Evolutionary conservation across 2,888 invertebrate genomes (phyloP), one percentile per base, ranked within the genome.

Genomic region (Miltochrista miniata): DNA sequence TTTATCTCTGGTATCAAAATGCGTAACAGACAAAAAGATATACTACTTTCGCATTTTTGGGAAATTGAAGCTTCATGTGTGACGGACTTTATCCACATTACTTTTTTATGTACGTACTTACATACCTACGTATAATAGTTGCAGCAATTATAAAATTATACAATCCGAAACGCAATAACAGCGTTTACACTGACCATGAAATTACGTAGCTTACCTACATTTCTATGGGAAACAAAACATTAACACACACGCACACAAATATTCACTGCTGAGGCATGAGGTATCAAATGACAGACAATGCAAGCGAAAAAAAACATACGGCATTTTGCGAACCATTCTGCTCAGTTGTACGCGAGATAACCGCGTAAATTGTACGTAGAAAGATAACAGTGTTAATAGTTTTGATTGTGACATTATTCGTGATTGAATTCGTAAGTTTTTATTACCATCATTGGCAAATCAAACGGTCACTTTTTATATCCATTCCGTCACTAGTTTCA

Each of bases 201-300:
- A 24, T 24, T 24, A 24, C 18, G 18, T 24, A 24, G 18, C 18
- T 24, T 24, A 24, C 18, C 18, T 24, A 24, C 18, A 24, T 24
- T 24, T 24, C 18, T 24, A 24, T 31, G 9, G 8, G 13, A 35
- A 33, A 51, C 18, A 36, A 18, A 36, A 45, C 24, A 37, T 11
- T 34, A 36, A n/a, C n/a, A 39, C 46, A 45, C 10, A 36, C 40
- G 39, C 43, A 45, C 29, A 44, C 51, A 41, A 36, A 37, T 49
- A 54, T 43, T 44, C 48, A 41, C 49, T 15, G 42, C 39, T 41
- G 43, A 49, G 67, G 18, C 31, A 58, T 57, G 51, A 59, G 61
- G 74, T 82, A 76, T 85, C 81, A 57, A 84, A 61, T 64, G 70
- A 51, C 64, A 76, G 81, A 79, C 79, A 81, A 79, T 74, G 72